These are phyloP conservation scores for Lasioglossum oenotherae DNA, from an alignment of 2,888 invertebrate species.

Conservation along the genomic window DNA sequence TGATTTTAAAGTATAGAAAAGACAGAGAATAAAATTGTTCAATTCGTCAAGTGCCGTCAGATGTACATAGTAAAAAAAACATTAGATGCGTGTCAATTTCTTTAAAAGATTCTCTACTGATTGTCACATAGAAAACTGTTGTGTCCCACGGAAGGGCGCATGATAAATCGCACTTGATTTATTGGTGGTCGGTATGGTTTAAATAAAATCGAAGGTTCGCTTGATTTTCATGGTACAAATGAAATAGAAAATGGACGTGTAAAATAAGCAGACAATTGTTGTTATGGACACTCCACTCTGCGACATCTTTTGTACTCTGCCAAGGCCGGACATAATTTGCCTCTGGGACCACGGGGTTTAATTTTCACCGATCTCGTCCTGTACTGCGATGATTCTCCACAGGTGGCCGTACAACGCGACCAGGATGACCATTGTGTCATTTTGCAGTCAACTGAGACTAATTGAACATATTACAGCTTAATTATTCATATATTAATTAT, in stretches of 20 bases:
- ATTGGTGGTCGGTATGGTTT: slow-evolving; percentile 21
- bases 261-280: slow-evolving; percentile 27
- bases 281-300: slow-evolving; percentile 58
- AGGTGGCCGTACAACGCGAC: slow-evolving; percentile 95
- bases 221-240: slow-evolving; percentile 4
- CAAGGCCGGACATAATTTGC: slow-evolving; percentile 80
- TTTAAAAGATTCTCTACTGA: slow-evolving; percentile 25
- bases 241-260: slow-evolving; percentile 44
- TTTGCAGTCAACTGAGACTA: slow-evolving; percentile 76
- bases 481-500: background rate
- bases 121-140: slow-evolving; percentile 31
- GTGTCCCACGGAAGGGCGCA: background rate
- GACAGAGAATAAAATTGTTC: background rate
- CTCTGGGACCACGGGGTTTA: slow-evolving; percentile 75
- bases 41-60: slow-evolving; percentile 31
- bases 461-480: background rate
- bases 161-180: slow-evolving; percentile 28
- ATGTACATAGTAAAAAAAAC: background rate
- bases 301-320: slow-evolving; percentile 78
- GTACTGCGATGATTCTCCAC: slow-evolving; percentile 91
- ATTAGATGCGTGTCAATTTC: background rate
- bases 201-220: slow-evolving; percentile 9
- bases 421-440: slow-evolving; percentile 89
- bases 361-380: slow-evolving; percentile 88
- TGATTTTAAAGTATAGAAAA: slow-evolving; percentile 9